A percentile compares a stretch with the other conserved stretches of the same genome.
These are phyloP conservation scores for Hemibagrus guttatus DNA, from an alignment of 2,797 vertebrate species.

Conservation along the genomic window DNA sequence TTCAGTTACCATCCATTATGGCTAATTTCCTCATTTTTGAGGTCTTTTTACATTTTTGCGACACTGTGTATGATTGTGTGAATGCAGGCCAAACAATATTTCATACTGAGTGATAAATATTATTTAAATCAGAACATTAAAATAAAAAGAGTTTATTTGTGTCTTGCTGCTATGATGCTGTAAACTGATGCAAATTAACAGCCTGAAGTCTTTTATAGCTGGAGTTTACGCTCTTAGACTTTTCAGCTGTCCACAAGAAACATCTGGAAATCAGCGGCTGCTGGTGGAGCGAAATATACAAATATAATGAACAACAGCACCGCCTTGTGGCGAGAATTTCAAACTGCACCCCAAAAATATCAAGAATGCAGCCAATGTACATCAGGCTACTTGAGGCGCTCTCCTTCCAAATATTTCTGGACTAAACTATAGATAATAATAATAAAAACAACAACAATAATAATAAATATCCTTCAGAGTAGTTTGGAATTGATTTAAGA, in stretches of 20 bases:
- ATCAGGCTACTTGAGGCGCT: neutral
- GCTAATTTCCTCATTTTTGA: neutral
- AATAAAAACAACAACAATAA: neutral
- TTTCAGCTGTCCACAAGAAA: neutral
- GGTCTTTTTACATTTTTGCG: neutral
- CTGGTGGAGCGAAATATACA: neutral
- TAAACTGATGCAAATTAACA: neutral
- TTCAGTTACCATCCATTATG: neutral
- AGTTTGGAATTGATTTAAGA: too few species aligned
- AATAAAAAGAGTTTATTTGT: neutral
- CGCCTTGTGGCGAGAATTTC: conserved; percentile 65
- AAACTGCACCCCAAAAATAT: conserved; percentile 56
- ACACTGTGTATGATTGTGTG: too few species aligned
- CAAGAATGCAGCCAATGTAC: neutral
- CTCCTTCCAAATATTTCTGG: neutral
- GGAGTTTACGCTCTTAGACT: neutral
- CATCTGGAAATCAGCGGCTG: neutral
- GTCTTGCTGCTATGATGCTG: neutral
- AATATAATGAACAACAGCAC: conserved; percentile 63
- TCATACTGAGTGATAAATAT: neutral
- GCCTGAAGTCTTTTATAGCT: neutral
- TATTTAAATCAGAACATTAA: neutral
- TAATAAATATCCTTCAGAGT: neutral
- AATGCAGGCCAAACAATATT: neutral
- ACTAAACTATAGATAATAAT: neutral